Base-by-base conservation (phyloP, 92 coral and sea anemone species). In the Epizoanthus rinbou region DNA sequence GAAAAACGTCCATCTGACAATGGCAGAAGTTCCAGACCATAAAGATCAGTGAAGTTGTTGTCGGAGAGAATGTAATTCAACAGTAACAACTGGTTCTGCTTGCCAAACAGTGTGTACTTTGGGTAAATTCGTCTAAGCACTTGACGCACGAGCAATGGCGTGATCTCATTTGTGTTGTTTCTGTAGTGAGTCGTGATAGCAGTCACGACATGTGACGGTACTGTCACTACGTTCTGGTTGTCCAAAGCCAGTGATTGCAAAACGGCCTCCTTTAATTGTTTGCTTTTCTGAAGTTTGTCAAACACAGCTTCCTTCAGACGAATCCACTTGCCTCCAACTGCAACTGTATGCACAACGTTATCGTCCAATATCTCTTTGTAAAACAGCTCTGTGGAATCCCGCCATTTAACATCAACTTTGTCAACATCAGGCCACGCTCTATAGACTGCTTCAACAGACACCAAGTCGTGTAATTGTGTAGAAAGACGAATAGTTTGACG, bases 1-100 rank as follows among this genome's bases (percentile, higher is more conserved):
- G 76, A 45, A 52, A 92, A 92, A 6, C 57, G 37, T 68, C 87
- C 87, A 39, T 89, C 75, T 25, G 93, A 84, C 31, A 90, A 65
- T 0, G 98, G 98, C 10, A 95, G 87, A 17, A 95, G 90, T 28
- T 88, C 81, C n/a, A 95, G 82, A 23, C 89, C 97, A 18, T 43
- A 47, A 18, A 95, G 86, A 14, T 87, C 91, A 0, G 47, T 45
- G 83, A 70, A 80, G 28, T 75, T 41, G 10, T 72, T 37, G 50
- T 91, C 98, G 25, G 86, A 63, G 37, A 95, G 85, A 56, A 92
- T 82, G 83, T 75, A 95, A 23, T 69, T 83, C 73, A 95, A 87
- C 41, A 95, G 90, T 18, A 5, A 45, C 60, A 92, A 81, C 90
- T 95, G 90, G 56, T 76, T 84, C 31, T 28, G 21, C 23, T 50